Evolutionary conservation across 1,140 invertebrate species (phyloP).

Genomic region (Archivesica marissinica): DNA sequence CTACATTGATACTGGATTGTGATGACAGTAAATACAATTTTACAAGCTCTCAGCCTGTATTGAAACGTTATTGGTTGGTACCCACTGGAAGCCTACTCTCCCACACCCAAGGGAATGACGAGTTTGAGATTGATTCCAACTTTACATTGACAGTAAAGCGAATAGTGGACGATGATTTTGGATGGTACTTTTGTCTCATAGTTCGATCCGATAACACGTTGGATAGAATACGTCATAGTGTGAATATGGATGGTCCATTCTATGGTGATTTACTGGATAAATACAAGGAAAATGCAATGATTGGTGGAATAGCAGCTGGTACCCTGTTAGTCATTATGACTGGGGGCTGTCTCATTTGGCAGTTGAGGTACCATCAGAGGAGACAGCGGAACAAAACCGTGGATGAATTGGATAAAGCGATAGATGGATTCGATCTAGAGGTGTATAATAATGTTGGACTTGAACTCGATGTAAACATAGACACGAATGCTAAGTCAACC

Average conservation of each 20-base stretch:
- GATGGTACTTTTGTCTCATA: constrained; percentile 39
- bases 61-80: constrained; percentile 19
- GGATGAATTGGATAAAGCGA: constrained; percentile 50
- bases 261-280: constrained; percentile 42
- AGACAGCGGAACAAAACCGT: constrained; percentile 15
- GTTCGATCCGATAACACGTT: constrained; percentile 29
- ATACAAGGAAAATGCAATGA: constrained; percentile 39
- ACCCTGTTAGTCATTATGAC: constrained; percentile 40
- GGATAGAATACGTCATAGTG: constrained; percentile 7
- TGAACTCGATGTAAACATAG: background rate
- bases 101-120: background rate
- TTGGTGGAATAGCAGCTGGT: constrained; percentile 50
- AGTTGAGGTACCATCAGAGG: background rate
- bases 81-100: constrained; percentile 28
- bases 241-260: constrained; percentile 39
- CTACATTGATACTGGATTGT: background rate
- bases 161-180: constrained; percentile 46
- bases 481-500: no score
- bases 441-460: constrained; percentile 40
- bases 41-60: background rate
- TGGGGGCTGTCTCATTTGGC: constrained; percentile 25
- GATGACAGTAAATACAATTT: constrained; percentile 1
- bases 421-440: constrained; percentile 36
- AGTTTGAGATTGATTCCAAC: constrained; percentile 12
- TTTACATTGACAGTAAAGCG: constrained; percentile 27